Conservation (phyloP, 2,113 vertebrate species). For the Phylloscopus whistleri region DNA sequence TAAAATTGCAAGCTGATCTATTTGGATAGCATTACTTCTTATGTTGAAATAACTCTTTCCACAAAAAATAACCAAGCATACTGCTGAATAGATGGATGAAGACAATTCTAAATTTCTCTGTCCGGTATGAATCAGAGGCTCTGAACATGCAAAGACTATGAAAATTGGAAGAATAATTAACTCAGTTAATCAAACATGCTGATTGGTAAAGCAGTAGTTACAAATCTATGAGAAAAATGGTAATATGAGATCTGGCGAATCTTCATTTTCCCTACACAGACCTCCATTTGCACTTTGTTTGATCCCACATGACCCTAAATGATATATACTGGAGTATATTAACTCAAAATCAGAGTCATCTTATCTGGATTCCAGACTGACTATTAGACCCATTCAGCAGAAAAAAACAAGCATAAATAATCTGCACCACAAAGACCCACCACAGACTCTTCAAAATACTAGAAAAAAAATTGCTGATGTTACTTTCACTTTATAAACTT, state of each 20-base stretch:
- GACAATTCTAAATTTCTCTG: neutral
- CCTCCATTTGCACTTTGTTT: neutral
- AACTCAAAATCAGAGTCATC: neutral
- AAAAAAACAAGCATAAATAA: neutral
- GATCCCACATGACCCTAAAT: neutral
- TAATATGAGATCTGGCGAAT: neutral
- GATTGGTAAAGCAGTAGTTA: neutral
- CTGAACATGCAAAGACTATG: neutral
- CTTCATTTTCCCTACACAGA: neutral
- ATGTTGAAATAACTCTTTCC: neutral
- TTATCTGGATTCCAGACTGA: neutral
- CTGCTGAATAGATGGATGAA: neutral
- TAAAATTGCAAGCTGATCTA: neutral
- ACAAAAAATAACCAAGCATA: neutral
- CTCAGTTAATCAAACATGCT: neutral
- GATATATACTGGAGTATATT: neutral
- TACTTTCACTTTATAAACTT: neutral
- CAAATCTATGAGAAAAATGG: neutral
- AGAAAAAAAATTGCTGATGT: neutral
- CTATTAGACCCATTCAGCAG: neutral
- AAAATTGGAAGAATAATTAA: neutral
- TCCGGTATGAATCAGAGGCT: neutral
- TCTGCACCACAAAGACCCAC: rapidly evolving
- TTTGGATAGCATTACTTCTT: neutral
- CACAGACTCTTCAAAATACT: neutral